Base-by-base conservation (phyloP, 1,140 invertebrate genomes). In the Ceratitis capitata region DNA sequence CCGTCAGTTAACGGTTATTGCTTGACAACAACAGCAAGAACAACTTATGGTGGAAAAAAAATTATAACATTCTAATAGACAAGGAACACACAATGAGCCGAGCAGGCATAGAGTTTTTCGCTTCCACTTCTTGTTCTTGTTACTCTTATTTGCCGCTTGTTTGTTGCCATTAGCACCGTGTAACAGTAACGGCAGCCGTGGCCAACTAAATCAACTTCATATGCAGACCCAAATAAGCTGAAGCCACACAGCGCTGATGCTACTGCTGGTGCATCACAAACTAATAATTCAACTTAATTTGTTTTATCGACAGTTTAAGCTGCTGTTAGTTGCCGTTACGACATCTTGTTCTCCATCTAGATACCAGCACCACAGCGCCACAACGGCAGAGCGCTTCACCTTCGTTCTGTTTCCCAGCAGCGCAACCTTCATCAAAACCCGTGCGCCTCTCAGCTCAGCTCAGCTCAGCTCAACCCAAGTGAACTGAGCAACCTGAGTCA, bases 241-340 rank as follows among this genome's bases (percentile, higher is more conserved):
- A 47, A 47, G 14, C 45, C 45, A 14, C 7, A 19, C 14, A 12
- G 14, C 51, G 9, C 51, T 53, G n/a, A 2, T 47, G 45, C 45
- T 26, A 7, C 4, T 26, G n/a, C 69, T 45, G 32, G 29, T 47
- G 39, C 35, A 35, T 42, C 32, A 14, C 4, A 7, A n/a, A 26
- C 35, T 78, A 78, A 78, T 78, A 78, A 45, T 78, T 78, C 69
- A 78, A 78, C 23, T 78, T 78, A 78, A 78, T 78, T 78, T 78
- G 69, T 78, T 78, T 78, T 78, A 78, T 78, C 69, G 69, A 78
- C 69, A 78, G 69, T 32, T 78, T 47, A 78, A 78, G 69, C 69
- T 78, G 69, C 69, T 45, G 69, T 45, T 78, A 45, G 19, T 78
- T 45, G 69, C 69, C 69, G 69, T 74, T 42, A 74, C 35, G n/a